Base-by-base conservation (phyloP, 2,888 invertebrate species). In the Limnephilus auricula region DNA sequence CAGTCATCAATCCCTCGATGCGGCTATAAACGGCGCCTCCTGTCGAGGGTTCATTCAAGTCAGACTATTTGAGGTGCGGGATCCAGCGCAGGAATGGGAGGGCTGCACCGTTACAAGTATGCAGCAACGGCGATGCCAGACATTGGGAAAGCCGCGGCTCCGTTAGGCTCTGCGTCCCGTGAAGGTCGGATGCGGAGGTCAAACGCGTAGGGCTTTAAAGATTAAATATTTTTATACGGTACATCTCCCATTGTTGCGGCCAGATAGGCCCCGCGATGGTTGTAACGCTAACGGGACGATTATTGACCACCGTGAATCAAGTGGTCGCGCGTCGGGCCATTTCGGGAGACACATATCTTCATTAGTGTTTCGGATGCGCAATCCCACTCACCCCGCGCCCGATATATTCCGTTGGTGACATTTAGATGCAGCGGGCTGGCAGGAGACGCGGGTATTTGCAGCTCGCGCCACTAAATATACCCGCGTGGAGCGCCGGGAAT, bases 321-420 rank as follows among this genome's bases (percentile, higher is more conserved):
- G 25, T 65, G 65, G 65, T 65, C 65, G 65, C 65, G 65, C 65
- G 65, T 25, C 65, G 65, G 65, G 50, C 30, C 86, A 86, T 86
- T 50, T 86, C 65, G 32, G 86, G 65, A 86, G 86, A 18, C 50
- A 50, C 50, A 50, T 86, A 86, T 30, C 30, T 65, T 65, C 86
- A 86, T 86, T 65, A 65, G 86, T 86, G 86, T 50, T 86, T 86
- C 34, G 65, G 65, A 86, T 86, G 45, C 86, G 86, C 65, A 65
- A 32, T 86, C 86, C 86, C 86, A 86, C 50, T 86, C 65, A 50
- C 86, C 86, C 86, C 86, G 86, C 87, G 65, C 37, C 40, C 89
- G 89, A 79, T 89, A 89, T 89, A 89, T 89, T 89, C 37, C 37
- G 89, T 40, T 30, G 89, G 79, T 89, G 89, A 89, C 89, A 89